Conservation (phyloP, 2,797 vertebrate species). For the Balearica regulorum region DNA sequence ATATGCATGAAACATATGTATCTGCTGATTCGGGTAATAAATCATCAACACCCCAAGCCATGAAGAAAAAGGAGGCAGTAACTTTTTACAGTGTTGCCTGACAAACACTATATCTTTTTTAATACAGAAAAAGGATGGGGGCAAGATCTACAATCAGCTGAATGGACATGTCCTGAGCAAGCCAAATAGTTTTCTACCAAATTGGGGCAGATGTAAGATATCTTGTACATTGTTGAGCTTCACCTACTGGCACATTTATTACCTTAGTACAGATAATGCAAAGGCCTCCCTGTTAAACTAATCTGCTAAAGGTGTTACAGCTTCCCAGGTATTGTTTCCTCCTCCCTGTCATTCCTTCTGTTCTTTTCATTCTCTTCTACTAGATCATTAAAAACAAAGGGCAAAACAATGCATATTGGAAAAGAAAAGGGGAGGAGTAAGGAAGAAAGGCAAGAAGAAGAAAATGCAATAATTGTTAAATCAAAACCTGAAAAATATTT, state of each 20-base stretch:
- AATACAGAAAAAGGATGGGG: background rate
- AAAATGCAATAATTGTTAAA: background rate
- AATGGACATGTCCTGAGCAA: background rate
- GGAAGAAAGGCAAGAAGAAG: background rate
- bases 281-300: background rate
- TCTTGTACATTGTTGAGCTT: background rate
- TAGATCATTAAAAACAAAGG: background rate
- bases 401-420: background rate
- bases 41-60: background rate
- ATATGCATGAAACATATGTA: background rate
- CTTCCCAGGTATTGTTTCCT: background rate
- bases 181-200: background rate
- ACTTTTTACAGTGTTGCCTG: background rate
- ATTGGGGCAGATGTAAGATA: background rate
- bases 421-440: background rate
- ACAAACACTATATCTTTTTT: background rate
- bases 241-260: background rate
- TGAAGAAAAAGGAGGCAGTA: background rate
- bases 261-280: background rate
- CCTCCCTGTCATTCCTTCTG: background rate
- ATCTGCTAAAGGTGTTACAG: background rate
- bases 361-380: background rate
- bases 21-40: background rate
- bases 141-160: background rate
- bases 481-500: background rate